Percentiles rank a stretch among this genome's conserved stretches.
Conservation (phyloP, 2,113 vertebrate genomes). For the Sisor rabdophorus region DNA sequence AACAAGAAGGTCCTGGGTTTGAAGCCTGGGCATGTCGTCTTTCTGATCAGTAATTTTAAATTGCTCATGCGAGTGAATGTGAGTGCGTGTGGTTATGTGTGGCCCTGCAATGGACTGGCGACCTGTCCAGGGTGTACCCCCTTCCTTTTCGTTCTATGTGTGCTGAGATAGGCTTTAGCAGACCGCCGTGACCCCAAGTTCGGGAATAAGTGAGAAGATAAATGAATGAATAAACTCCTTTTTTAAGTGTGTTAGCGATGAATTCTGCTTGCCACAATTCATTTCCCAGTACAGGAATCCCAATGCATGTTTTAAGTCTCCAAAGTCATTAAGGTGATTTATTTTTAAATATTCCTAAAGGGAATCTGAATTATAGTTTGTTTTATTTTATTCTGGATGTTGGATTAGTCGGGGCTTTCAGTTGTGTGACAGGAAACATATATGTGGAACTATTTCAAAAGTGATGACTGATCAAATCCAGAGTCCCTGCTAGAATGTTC, state of each 20-base stretch:
- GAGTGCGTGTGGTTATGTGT: too few species aligned
- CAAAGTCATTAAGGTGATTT: conserved; percentile 5
- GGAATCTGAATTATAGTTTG: conserved; percentile 4
- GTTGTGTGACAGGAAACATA: not conserved
- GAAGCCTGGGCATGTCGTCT: too few species aligned
- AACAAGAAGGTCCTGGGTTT: too few species aligned
- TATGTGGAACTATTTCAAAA: not conserved
- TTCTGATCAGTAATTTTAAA: too few species aligned
- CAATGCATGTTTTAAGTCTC: conserved; percentile 13
- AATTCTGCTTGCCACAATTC: conserved; percentile 15
- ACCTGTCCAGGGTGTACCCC: too few species aligned
- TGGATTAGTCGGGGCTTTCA: not conserved
- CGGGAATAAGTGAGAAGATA: too few species aligned
- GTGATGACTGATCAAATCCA: conserved; percentile 29
- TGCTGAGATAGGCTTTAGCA: too few species aligned
- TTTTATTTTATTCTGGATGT: conserved; percentile 1
- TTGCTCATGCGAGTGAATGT: too few species aligned
- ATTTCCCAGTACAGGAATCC: not conserved
- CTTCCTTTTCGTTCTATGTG: too few species aligned
- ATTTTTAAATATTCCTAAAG: conserved; percentile 5
- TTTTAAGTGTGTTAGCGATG: conserved; percentile 14
- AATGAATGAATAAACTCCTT: too few species aligned
- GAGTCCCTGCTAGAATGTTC: conserved; percentile 1
- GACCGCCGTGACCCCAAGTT: too few species aligned
- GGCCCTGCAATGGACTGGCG: too few species aligned